Evolutionary conservation across 2,113 vertebrate species (phyloP), one percentile per base, ranked within the genome.

Genomic region (Rhinichthys klamathensis): DNA sequence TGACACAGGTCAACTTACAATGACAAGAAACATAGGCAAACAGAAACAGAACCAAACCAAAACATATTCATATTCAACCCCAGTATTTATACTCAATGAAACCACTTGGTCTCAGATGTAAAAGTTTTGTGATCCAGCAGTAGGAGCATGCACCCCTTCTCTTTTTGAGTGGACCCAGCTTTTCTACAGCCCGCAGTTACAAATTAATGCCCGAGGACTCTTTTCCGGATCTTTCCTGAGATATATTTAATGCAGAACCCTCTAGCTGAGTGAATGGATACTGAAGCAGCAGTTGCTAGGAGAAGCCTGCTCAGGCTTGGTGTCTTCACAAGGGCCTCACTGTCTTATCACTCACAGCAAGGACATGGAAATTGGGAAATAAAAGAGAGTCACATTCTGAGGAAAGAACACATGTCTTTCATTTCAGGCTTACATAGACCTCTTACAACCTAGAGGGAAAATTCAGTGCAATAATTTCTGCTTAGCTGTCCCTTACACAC

Each of bases 281-380:
- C 89, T 91, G 87, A 90, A 30, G 87, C 87, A 91, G 86, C 76
- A 85, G 96, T 96, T 96, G 95, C 96, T 94, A 95, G 88, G 94
- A 94, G 95, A 94, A 86, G 80, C 89, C 91, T 93, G 89, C 91
- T 92, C 89, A 93, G 92, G 93, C 92, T 91, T 85, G 82, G 90
- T 96, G 90, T 90, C 94, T 92, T 89, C 91, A 94, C 92, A 92
- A 92, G 89, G 92, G 90, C 79, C 89, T 91, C 87, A 65, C 87
- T 94, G 93, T 93, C 92, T 87, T 51, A 54, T 72, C 81, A n/a
- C 67, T n/a, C 75, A 41, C 84, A 41, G 84, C 2, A 15, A 35
- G 18, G 4, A 6, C 27, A 69, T 49, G 25, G 61, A 32, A 30
- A 41, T 16, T 13, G n/a, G 30, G 54, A n/a, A 41, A 25, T 35